These are phyloP conservation scores for Lepus europaeus DNA, from an alignment of 2,113 vertebrate species.

Conservation along the genomic window DNA sequence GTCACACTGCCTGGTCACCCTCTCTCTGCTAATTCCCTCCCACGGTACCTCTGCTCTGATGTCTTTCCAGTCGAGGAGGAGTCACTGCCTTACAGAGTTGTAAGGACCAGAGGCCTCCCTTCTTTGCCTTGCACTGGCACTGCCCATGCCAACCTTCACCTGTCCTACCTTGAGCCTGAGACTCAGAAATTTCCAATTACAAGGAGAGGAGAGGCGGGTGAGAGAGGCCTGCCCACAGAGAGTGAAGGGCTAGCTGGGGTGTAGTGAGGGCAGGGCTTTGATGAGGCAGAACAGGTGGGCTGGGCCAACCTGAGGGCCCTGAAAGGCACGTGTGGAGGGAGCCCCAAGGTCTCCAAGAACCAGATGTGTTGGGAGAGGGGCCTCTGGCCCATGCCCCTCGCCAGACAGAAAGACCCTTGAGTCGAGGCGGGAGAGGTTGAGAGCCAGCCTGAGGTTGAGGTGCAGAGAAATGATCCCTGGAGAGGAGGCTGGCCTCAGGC, in stretches of 20 bases:
- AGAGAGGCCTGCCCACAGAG: not conserved
- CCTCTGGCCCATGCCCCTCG: not conserved
- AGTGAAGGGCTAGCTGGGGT: not conserved
- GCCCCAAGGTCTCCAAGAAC: not conserved
- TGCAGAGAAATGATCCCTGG: not conserved
- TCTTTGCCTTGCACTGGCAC: not conserved
- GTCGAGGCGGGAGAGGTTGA: not conserved
- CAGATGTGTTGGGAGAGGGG: not conserved
- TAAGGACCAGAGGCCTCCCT: not conserved
- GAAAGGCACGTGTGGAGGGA: not conserved
- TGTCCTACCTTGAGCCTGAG: not conserved
- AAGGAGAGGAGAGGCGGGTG: not conserved
- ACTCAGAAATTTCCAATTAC: not conserved
- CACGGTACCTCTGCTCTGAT: not conserved
- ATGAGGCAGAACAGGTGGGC: not conserved
- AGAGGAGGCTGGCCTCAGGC: not conserved
- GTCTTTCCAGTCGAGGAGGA: not conserved
- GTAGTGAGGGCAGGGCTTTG: not conserved
- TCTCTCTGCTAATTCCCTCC: not conserved
- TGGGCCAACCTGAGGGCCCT: not conserved
- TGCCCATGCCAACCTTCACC: not conserved
- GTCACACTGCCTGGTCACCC: not conserved
- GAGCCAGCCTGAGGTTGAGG: rapidly evolving
- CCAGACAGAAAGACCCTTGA: not conserved
- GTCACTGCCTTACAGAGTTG: not conserved